Evolutionary conservation across 2,113 vertebrate genomes (phyloP), one percentile per base, ranked within the genome.

Genomic region (Pristiophorus japonicus): DNA sequence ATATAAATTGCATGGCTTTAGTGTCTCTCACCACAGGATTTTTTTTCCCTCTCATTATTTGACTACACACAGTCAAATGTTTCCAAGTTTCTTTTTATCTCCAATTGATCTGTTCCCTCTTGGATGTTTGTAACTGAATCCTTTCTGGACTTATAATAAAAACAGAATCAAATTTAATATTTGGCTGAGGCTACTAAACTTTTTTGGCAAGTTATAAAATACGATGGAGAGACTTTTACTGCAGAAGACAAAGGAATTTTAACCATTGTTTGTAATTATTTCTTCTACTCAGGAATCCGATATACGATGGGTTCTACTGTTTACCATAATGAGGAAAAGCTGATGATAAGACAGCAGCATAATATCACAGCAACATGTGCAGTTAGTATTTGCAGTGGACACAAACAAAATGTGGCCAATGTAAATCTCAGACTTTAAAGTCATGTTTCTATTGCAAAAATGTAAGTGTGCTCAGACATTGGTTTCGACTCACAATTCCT

Each of bases 61-160:
- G 42, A 85, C 81, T 1, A 85, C 45, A 24, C 8, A 84, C 38
- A 22, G 81, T 45, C 42, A 85, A 85, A 22, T 85, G 81, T 38
- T 85, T 85, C 45, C 81, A 85, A 85, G 22, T 85, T 45, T 47
- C 42, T 85, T 85, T 85, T 85, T 85, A 85, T 85, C 81, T 85
- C 18, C 81, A 22, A 47, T 85, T 85, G 6, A 42, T 85, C 42
- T 85, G 45, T 85, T 85, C 81, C 18, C 45, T 85, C 42, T 85
- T 85, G 18, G 20, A 42, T 47, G 42, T 47, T 85, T 85, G 81
- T 85, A 85, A 85, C 45, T 70, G 16, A 85, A 47, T 45, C 42
- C 18, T 47, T 85, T 85, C 38, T 22, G 42, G 42, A 45, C 18
- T 24, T 85, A 45, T 22, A 47, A 85, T 45, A 10, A 85, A 85